Conservation (phyloP, 1,140 invertebrate species). For the Drosophila serrata region DNA sequence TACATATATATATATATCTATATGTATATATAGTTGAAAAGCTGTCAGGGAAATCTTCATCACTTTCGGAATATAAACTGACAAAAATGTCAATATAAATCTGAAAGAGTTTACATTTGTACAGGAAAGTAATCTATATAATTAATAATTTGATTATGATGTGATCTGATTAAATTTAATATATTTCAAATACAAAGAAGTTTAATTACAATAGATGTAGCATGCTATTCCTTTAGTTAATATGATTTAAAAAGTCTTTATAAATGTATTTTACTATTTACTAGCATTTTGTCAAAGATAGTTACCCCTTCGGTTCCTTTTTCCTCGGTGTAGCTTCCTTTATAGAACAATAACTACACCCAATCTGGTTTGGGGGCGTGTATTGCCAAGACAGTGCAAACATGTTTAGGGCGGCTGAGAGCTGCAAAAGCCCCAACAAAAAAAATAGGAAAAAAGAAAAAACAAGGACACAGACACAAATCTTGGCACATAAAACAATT, state of each 20-base stretch:
- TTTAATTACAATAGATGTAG: not conserved
- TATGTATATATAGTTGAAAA: not conserved
- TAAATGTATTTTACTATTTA: not conserved
- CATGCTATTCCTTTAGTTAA: not conserved
- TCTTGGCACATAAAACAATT: conserved; percentile 84
- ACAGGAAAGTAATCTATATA: not conserved
- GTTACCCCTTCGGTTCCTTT: not conserved
- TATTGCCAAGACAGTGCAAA: conserved; percentile 47
- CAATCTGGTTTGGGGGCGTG: conserved; percentile 58
- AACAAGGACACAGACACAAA: conserved; percentile 77
- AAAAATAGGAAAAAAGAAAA: not conserved
- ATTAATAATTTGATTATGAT: not conserved
- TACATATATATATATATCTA: no score
- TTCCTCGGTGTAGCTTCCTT: not conserved
- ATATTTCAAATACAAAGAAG: no score
- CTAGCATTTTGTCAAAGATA: not conserved
- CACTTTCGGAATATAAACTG: not conserved
- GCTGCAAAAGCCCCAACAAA: conserved; percentile 23
- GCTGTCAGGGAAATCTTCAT: conserved; percentile 11
- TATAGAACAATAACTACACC: conserved; percentile 57
- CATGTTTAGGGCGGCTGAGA: conserved; percentile 71
- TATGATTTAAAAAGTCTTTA: not conserved
- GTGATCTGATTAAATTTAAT: not conserved
- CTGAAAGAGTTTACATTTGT: no score
- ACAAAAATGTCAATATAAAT: not conserved